Conservation (phyloP, 2,797 vertebrate genomes). For the Scomberomorus guttatus region DNA sequence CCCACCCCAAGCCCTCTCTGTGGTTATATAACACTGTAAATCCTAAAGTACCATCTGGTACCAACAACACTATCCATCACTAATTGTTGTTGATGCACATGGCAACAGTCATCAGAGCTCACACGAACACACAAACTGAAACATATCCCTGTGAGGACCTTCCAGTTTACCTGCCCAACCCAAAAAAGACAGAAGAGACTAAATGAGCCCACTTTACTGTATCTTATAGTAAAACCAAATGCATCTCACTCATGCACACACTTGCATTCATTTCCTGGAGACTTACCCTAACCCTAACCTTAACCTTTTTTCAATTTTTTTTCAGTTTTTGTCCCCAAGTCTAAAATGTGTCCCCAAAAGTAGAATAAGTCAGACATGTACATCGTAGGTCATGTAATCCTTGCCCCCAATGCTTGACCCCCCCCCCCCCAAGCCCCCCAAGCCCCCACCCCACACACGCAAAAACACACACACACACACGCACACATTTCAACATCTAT, state of each 20-base stretch:
- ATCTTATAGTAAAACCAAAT: background rate
- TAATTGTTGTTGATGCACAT: slow-evolving; percentile 65
- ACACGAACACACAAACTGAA: slow-evolving; percentile 24
- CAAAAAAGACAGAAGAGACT: background rate
- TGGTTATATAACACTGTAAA: slow-evolving; percentile 67
- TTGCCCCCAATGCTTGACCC: too few relatives aligned
- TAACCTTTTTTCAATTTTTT: too few relatives aligned
- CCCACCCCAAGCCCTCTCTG: background rate
- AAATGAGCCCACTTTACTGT: background rate
- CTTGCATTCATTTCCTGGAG: too few relatives aligned
- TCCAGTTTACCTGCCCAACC: background rate
- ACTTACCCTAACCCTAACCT: too few relatives aligned
- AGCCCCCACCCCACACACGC: background rate
- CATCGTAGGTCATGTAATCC: too few relatives aligned
- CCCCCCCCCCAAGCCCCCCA: too few relatives aligned
- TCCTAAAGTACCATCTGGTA: slow-evolving; percentile 70
- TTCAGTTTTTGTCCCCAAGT: too few relatives aligned
- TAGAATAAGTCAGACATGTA: too few relatives aligned
- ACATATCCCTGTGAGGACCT: background rate
- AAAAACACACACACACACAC: background rate
- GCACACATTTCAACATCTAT: slow-evolving; percentile 68
- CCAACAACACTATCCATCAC: slow-evolving; percentile 61
- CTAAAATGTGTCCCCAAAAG: too few relatives aligned
- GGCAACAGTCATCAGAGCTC: slow-evolving; percentile 41
- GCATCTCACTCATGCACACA: background rate